Evolutionary conservation across 2,888 invertebrate genomes (phyloP).

Genomic region (Agapostemon virescens): DNA sequence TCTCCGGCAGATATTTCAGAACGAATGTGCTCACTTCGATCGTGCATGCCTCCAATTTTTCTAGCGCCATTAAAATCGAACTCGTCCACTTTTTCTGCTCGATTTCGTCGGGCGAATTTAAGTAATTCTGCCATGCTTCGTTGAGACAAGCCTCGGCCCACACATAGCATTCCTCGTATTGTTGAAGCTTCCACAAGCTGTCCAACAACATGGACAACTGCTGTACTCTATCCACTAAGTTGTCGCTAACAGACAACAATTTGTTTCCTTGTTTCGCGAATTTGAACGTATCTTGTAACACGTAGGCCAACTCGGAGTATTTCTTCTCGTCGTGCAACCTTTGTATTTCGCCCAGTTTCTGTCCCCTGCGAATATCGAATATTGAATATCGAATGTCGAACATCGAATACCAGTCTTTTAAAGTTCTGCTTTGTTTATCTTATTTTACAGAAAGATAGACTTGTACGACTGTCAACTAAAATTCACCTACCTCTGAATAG

Average conservation of each 20-base stretch:
- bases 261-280: slow-evolving; percentile 78
- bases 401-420: slow-evolving; percentile 25
- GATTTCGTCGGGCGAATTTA: slow-evolving; percentile 79
- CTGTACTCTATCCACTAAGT: slow-evolving; percentile 79
- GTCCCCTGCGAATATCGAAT: slow-evolving; percentile 75
- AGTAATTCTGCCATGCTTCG: slow-evolving; percentile 87
- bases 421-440: not conserved
- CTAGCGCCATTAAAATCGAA: slow-evolving; percentile 80
- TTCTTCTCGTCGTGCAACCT: slow-evolving; percentile 85
- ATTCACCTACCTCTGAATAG: slow-evolving; percentile 81
- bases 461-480: not conserved
- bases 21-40: slow-evolving; percentile 82
- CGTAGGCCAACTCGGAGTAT: slow-evolving; percentile 85
- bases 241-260: slow-evolving; percentile 65
- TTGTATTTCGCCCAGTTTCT: slow-evolving; percentile 85
- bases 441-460: slow-evolving; percentile 9
- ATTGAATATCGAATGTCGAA: not conserved
- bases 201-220: slow-evolving; percentile 84
- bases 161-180: slow-evolving; percentile 85
- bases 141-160: slow-evolving; percentile 90
- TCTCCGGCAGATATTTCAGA: slow-evolving; percentile 81
- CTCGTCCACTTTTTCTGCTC: slow-evolving; percentile 81
- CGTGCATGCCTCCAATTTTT: slow-evolving; percentile 82
- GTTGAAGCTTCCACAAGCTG: slow-evolving; percentile 84
- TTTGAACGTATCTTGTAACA: slow-evolving; percentile 86